Evolutionary conservation across 1,140 invertebrate species (phyloP).

Genomic region (Vanessa atalanta): DNA sequence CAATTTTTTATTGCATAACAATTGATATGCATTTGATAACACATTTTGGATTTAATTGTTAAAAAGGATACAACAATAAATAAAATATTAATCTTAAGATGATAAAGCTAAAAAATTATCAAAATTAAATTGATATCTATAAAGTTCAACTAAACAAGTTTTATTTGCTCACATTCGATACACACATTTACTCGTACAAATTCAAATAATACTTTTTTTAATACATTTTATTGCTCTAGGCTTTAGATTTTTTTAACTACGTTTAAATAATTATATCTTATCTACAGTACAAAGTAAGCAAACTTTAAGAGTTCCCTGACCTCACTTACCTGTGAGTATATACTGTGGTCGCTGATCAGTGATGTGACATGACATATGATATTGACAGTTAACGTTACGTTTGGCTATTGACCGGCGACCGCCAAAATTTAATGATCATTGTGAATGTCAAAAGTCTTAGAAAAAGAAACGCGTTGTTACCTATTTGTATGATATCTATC

Average conservation of each 20-base stretch:
- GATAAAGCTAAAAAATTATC: no score
- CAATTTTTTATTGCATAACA: conserved; percentile 35
- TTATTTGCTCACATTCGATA: no score
- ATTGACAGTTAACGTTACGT: neutral
- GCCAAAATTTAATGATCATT: conserved; percentile 21
- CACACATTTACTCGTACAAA: no score
- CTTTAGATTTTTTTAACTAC: no score
- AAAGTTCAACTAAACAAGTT: no score
- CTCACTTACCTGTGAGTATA: neutral
- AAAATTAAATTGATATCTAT: no score
- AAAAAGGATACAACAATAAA: neutral
- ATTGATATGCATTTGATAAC: conserved; percentile 18
- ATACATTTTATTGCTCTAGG: no score
- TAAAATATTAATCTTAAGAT: neutral
- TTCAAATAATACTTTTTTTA: no score
- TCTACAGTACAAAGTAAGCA: neutral
- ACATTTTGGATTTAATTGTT: neutral
- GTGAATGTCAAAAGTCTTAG: neutral
- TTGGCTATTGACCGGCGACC: neutral
- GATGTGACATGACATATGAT: neutral
- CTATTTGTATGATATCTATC: no score
- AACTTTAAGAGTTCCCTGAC: neutral
- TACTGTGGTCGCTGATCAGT: neutral
- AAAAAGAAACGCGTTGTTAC: neutral
- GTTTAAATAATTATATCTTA: neutral